Percentiles rank a stretch among this genome's conserved stretches.
phyloP scores from a whole-genome alignment of 2,797 vertebrate species.

The Peromyscus attwateri region DNA sequence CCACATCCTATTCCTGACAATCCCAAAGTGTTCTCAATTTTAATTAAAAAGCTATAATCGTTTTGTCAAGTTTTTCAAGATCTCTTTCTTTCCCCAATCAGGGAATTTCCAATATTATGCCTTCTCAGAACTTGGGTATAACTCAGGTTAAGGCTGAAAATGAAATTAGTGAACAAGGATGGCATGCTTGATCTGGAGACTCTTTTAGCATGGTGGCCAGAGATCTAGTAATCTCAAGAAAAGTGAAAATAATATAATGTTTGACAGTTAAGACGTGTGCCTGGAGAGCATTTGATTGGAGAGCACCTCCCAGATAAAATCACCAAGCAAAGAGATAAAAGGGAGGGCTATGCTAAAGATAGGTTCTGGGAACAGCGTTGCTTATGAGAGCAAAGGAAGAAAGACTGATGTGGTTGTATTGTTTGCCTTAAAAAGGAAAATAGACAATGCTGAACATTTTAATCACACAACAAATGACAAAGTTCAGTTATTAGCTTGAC shows the following conservation, averaged over 20 bases:
- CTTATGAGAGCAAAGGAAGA: background rate
- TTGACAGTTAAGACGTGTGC: background rate
- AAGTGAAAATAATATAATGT: background rate
- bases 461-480: background rate
- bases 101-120: conserved; percentile 2
- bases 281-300: background rate
- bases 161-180: background rate
- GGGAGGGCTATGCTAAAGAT: rapidly evolving
- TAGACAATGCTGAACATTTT: background rate
- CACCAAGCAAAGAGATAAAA: background rate
- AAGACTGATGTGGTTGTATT: background rate
- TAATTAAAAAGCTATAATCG: background rate
- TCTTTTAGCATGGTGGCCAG: background rate
- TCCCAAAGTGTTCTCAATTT: background rate
- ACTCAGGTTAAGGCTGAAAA: background rate
- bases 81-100: background rate
- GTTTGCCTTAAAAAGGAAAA: background rate
- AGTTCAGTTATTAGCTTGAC: background rate
- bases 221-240: background rate
- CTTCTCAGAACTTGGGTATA: background rate
- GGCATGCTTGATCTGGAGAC: background rate
- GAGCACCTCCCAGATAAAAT: background rate
- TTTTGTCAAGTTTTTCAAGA: background rate
- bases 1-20: background rate
- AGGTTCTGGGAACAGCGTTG: background rate